These are phyloP conservation scores for Avahi laniger DNA, from an alignment of 2,797 vertebrate species.

Conservation along the genomic window DNA sequence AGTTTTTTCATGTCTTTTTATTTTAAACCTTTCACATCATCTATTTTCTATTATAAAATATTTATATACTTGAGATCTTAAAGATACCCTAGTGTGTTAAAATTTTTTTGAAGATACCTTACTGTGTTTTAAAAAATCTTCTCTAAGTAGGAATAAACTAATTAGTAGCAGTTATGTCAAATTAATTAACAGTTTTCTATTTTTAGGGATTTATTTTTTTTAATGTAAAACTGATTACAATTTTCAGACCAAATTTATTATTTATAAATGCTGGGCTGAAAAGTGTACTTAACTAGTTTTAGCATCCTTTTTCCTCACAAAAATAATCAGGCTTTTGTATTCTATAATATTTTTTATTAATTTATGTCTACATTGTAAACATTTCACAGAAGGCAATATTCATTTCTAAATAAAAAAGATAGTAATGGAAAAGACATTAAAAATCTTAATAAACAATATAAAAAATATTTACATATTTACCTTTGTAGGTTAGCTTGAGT, in stretches of 20 bases:
- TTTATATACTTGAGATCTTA: neutral
- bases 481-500: conserved; percentile 94
- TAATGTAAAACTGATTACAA: neutral
- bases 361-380: neutral
- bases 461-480: conserved; percentile 83
- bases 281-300: neutral
- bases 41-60: neutral
- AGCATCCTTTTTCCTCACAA: neutral
- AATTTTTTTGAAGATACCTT: neutral
- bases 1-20: neutral
- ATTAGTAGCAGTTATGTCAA: neutral
- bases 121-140: neutral
- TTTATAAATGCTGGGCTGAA: neutral
- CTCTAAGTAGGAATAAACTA: neutral
- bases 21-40: neutral
- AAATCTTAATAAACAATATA: neutral
- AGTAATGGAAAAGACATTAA: neutral
- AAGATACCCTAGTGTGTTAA: neutral
- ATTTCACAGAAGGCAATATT: neutral
- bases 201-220: neutral
- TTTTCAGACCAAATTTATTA: neutral
- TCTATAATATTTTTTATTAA: neutral
- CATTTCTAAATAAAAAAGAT: neutral
- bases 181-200: conserved; percentile 3
- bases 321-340: neutral